phyloP scores from a whole-genome alignment of 2,888 invertebrate genomes.

The Nymphalis polychloros region DNA sequence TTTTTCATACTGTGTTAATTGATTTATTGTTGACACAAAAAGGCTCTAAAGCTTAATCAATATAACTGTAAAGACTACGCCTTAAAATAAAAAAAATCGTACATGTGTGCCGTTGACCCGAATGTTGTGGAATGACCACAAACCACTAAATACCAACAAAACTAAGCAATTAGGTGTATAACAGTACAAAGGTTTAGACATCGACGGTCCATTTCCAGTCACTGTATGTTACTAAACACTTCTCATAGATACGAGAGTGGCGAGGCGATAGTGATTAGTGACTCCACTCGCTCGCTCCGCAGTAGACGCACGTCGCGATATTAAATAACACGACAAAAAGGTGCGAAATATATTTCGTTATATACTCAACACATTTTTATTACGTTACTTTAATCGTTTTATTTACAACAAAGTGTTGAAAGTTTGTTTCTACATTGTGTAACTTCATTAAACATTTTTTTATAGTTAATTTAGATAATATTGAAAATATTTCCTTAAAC shows the following conservation, averaged over 20 bases:
- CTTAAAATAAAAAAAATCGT: constrained; percentile 32
- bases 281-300: constrained; percentile 54
- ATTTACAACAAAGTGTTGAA: constrained; percentile 2
- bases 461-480: neutral
- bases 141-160: constrained; percentile 48
- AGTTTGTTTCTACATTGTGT: neutral
- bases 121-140: constrained; percentile 47
- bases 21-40: constrained; percentile 15
- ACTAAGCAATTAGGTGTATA: constrained; percentile 52
- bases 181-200: constrained; percentile 62
- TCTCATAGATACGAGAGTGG: constrained; percentile 45
- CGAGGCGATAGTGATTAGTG: constrained; percentile 52
- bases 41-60: constrained; percentile 23
- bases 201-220: constrained; percentile 54
- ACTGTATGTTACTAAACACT: constrained; percentile 41
- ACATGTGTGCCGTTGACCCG: constrained; percentile 47
- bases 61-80: constrained; percentile 38
- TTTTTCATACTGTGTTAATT: constrained; percentile 19
- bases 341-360: constrained; percentile 42
- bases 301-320: constrained; percentile 63
- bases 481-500: neutral
- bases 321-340: constrained; percentile 37
- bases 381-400: neutral
- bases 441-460: neutral
- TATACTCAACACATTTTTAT: constrained; percentile 10